A percentile compares a stretch with the other conserved stretches of the same genome.
phyloP scores from a whole-genome alignment of 2,888 invertebrate genomes.

The Lithophane socia region DNA sequence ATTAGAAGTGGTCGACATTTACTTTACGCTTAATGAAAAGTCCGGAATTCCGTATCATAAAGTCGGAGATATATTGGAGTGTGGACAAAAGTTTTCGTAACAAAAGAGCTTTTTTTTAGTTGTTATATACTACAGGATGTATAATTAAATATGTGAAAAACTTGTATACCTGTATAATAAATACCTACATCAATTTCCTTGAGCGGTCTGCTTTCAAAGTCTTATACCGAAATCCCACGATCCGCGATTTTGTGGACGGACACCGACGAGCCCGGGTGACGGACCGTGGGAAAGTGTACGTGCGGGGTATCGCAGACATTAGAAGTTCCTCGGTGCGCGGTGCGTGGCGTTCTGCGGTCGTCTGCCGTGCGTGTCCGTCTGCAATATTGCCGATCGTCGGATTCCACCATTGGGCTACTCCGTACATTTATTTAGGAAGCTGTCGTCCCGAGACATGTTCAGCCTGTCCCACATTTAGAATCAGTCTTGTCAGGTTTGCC shows the following conservation, averaged over 20 bases:
- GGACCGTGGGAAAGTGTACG: too few species aligned
- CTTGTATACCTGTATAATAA: neutral
- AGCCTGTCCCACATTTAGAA: neutral
- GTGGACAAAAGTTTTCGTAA: neutral
- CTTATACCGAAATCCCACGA: too few species aligned
- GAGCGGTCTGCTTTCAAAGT: neutral
- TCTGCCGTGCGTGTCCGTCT: too few species aligned
- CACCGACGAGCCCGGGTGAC: too few species aligned
- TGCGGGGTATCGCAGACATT: too few species aligned
- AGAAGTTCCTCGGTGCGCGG: too few species aligned
- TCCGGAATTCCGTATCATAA: neutral
- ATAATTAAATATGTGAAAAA: neutral
- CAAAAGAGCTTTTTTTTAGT: neutral
- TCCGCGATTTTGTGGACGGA: too few species aligned
- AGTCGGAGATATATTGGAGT: neutral
- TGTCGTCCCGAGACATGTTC: neutral
- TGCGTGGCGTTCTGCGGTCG: too few species aligned
- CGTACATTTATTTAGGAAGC: neutral
- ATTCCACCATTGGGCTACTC: too few species aligned
- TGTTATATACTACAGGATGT: neutral
- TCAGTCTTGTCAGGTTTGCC: neutral
- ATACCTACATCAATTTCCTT: neutral
- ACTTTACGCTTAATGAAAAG: slow-evolving; percentile 20
- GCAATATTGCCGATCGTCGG: too few species aligned
- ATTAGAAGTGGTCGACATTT: slow-evolving; percentile 5